Conservation (phyloP, 1,140 invertebrate species). For the Drosophila baimaii region DNA sequence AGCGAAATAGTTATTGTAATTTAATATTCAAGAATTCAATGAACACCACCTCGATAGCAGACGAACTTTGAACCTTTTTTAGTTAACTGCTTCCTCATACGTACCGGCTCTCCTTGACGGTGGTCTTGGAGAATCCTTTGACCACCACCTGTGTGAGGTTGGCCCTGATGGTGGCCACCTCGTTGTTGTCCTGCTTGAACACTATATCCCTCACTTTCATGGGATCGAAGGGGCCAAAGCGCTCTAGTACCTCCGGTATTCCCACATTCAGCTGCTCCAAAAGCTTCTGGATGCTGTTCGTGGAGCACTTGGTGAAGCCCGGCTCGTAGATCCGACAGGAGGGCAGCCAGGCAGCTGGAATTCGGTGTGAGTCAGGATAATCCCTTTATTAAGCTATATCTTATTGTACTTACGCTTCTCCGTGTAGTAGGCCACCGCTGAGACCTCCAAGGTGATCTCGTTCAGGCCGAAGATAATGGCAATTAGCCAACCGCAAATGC, state of each 20-base stretch:
- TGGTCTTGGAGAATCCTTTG: constrained; percentile 86
- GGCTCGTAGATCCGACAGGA: constrained; percentile 87
- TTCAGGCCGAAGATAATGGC: constrained; percentile 34
- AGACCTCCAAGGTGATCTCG: constrained; percentile 25
- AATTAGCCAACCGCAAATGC: constrained; percentile 42
- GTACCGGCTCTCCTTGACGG: constrained; percentile 86
- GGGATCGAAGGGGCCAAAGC: constrained; percentile 73
- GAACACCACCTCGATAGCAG: too few species aligned
- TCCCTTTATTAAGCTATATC: neutral
- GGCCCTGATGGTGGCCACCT: constrained; percentile 88
- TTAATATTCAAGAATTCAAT: too few species aligned
- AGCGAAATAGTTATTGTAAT: neutral
- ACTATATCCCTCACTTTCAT: constrained; percentile 62
- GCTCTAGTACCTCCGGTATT: constrained; percentile 64
- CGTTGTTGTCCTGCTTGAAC: constrained; percentile 84
- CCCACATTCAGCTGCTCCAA: constrained; percentile 86
- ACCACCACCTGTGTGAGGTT: constrained; percentile 87
- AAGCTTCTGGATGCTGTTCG: constrained; percentile 86
- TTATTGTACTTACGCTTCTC: constrained; percentile 64
- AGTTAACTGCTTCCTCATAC: neutral
- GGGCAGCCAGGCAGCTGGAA: constrained; percentile 86
- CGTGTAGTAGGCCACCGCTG: constrained; percentile 61
- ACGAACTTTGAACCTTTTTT: too few species aligned
- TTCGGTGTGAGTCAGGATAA: neutral
- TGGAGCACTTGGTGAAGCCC: constrained; percentile 87